Base-by-base conservation (phyloP, 2,888 invertebrate species). In the Dermolepida albohirtum region DNA sequence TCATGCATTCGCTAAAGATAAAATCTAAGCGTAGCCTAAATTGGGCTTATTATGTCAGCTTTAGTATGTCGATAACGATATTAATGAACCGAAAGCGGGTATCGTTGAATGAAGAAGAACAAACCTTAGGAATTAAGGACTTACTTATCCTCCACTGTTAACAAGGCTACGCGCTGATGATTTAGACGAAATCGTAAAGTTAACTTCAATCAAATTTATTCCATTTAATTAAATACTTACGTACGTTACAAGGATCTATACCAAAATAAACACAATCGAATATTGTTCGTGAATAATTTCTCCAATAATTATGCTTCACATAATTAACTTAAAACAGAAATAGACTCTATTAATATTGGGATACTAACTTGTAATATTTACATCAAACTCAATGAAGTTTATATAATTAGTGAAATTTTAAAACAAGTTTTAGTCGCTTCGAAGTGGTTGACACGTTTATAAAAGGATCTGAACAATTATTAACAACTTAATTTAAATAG, bases 61-160 rank as follows among this genome's bases (percentile, higher is more conserved):
- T 57, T 57, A 44, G 57, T 57, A 40, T 57, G 57, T 57, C 57
- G 57, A 57, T 57, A 57, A 57, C 44, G 44, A 57, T 57, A 57
- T 57, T 57, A 57, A 57, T 43, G 44, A 44, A 57, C 27, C 57
- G 27, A 27, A 6, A 39, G 17, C 41, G 16, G 55, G 55, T 55
- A 55, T 41, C 55, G 55, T n/a, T 41, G 57, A 57, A 57, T 57
- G 43, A 57, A 57, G 57, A 57, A 57, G 57, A 57, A 43, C 34
- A 44, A 43, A 43, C 57, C 57, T 57, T 57, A 57, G 57, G 57
- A 57, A 57, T 57, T 57, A 57, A 44, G 27, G 57, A 44, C 57
- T 57, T 57, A 44, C 44, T 57, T 57, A 57, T 57, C 57, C 57
- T 39, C 43, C 43, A 44, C 57, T 44, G 43, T 44, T 44, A 57